A percentile compares a stretch with the other conserved stretches of the same genome.
These are phyloP conservation scores for Drosophila percnosoma DNA, from an alignment of 2,888 invertebrate genomes.

Conservation along the genomic window DNA sequence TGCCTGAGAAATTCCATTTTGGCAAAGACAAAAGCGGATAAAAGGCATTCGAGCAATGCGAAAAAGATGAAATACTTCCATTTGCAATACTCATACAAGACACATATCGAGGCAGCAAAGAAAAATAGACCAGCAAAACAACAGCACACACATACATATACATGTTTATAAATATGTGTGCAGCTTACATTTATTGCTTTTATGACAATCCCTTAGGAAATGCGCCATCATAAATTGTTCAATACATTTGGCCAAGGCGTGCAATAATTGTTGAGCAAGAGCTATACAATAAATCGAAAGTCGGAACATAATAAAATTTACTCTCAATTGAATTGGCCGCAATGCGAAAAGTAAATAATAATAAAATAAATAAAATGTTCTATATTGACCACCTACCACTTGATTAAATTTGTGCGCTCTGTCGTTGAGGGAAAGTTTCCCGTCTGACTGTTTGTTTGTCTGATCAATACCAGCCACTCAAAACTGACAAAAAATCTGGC, in stretches of 20 bases:
- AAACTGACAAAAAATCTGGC: constrained; percentile 43
- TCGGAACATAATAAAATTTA: constrained; percentile 55
- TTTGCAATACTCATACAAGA: constrained; percentile 40
- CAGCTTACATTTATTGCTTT: constrained; percentile 60
- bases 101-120: not conserved
- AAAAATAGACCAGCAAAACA: not conserved
- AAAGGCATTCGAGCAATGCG: constrained; percentile 62
- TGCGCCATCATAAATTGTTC: constrained; percentile 62
- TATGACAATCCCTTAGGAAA: constrained; percentile 59
- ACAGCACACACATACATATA: not conserved
- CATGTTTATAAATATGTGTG: constrained; percentile 7
- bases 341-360: constrained; percentile 59
- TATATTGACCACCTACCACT: constrained; percentile 49
- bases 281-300: constrained; percentile 30
- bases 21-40: constrained; percentile 54
- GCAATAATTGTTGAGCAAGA: constrained; percentile 57
- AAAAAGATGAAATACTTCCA: constrained; percentile 59
- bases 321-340: constrained; percentile 68
- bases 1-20: constrained; percentile 61
- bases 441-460: not conserved
- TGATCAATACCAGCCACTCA: constrained; percentile 31
- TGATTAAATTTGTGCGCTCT: constrained; percentile 68
- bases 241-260: constrained; percentile 47
- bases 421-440: constrained; percentile 9
- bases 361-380: constrained; percentile 27